Evolutionary conservation across 2,113 vertebrate species (phyloP), one percentile per base, ranked within the genome.

Genomic region (Coptodon bakossiorum): DNA sequence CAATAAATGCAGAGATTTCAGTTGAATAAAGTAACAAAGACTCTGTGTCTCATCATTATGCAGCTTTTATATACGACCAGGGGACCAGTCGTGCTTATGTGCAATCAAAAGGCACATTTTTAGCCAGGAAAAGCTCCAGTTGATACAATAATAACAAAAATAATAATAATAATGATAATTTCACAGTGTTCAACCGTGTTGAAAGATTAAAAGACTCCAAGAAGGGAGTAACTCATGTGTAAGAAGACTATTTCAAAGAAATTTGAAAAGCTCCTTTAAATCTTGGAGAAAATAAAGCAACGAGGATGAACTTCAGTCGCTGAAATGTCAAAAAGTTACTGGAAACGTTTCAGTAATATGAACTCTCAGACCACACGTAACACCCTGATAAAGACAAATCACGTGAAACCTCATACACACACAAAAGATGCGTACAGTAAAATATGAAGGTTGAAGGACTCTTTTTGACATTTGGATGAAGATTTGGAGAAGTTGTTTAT

Each of bases 11-110:
- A 3, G 13, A 43, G 66, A 71, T 9, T 71, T 71, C 36, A 43
- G 22, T 73, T 10, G 22, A 45, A 43, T 45, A 73, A 36, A 63
- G 9, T 63, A 63, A 12, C 9, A n/a, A 17, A 45, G 66, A 24
- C 34, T 3, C 59, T 40, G 19, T 40, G 63, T 24, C 7, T 71
- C n/a, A 71, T 43, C 38, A 0, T 43, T 24, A 1, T 0, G 22
- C n/a, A 0, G 38, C n/a, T 43, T 45, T 68, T 68, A 40, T 24
- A 22, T 36, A 63, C 9, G 34, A 8, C 36, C 19, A 24, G 0
- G 38, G 0, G 68, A 0, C 2, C 9, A 48, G 0, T 73, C 0
- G 8, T 73, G 68, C 22, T 45, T 27, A 6, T 2, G 22, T 3
- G 40, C 38, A 45, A 17, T 29, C 9, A 11, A 48, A 68, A 29